Percentiles rank a stretch among this genome's conserved stretches.
Evolutionary conservation across 1,140 invertebrate species (phyloP).

Genomic region (Panonychus citri): DNA sequence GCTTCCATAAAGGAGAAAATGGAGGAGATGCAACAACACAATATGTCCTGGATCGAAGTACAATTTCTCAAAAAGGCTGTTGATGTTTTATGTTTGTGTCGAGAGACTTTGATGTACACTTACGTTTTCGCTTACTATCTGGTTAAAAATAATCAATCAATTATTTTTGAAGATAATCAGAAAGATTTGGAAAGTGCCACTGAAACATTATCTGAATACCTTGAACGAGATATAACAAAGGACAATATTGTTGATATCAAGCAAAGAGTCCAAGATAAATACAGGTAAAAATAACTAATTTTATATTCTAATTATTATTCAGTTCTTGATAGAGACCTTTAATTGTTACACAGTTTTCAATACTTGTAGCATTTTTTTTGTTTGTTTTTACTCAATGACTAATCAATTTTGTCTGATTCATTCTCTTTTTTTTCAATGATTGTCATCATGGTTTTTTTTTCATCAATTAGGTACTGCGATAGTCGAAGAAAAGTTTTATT

Average conservation of each 20-base stretch:
- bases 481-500: conserved; percentile 74
- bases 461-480: conserved; percentile 67
- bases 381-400: not conserved
- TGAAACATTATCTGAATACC: conserved; percentile 85
- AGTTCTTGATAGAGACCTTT: no score
- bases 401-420: not conserved
- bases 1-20: conserved; percentile 87
- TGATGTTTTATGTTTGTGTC: conserved; percentile 86
- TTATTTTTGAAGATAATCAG: conserved; percentile 98
- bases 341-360: not conserved
- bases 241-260: conserved; percentile 95
- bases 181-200: conserved; percentile 89
- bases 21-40: conserved; percentile 99
- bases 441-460: conserved; percentile 13
- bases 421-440: conserved; percentile 1
- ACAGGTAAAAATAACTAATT: no score
- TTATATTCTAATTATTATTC: not conserved
- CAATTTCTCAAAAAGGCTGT: conserved; percentile 66
- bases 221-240: conserved; percentile 89
- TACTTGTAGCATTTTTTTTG: conserved; percentile 9
- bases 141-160: conserved; percentile 91
- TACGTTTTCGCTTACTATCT: conserved; percentile 98
- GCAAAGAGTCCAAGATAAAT: conserved; percentile 97
- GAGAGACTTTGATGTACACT: conserved; percentile 95
- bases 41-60: conserved; percentile 99